Base-by-base conservation (phyloP, 2,113 vertebrate genomes). In the Phyllostomus hastatus region DNA sequence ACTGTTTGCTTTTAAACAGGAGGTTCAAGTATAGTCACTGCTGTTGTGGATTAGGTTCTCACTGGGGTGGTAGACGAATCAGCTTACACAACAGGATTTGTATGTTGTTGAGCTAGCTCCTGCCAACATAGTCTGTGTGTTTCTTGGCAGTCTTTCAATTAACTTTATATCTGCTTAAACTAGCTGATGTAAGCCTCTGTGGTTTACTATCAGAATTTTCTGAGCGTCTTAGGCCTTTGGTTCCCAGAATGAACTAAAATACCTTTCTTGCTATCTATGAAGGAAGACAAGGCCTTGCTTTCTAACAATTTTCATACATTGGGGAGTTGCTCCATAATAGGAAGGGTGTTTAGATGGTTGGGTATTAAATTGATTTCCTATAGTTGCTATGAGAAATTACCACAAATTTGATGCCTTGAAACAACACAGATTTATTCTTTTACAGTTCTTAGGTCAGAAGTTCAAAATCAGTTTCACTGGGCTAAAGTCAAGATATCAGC, bases 151-250 rank as follows among this genome's bases (percentile, higher is more conserved):
- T 31, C 66, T 92, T 94, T 94, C 61, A 79, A 9, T 76, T 76
- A 87, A 91, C 81, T 94, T 89, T 52, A 7, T 79, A 66, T 84
- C 79, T 92, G 52, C 93, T 92, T 79, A 84, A 88, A 15, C 35
- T 84, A 88, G 61, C 61, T 73, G 43, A 83, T 66, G 11, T 79
- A 73, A 86, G 78, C 78, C 52, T 93, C 43, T 84, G 64, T 69
- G 35, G 46, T 84, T 79, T 92, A 28, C 61, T 84, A 59, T 48
- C 24, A 72, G 20, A 92, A 84, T 57, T 70, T 57, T 70, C 61
- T 79, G n/a, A 54, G 33, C 28, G 54, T 94, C 75, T 94, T 7
- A 76, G 46, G 43, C 24, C 82, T 70, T 70, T 72, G 15, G 14
- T 26, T 88, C 52, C 76, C 52, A 61, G 78, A 78, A 54, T 70